Evolutionary conservation across 1,140 invertebrate genomes (phyloP).

Genomic region (Drosophila pruinosa): DNA sequence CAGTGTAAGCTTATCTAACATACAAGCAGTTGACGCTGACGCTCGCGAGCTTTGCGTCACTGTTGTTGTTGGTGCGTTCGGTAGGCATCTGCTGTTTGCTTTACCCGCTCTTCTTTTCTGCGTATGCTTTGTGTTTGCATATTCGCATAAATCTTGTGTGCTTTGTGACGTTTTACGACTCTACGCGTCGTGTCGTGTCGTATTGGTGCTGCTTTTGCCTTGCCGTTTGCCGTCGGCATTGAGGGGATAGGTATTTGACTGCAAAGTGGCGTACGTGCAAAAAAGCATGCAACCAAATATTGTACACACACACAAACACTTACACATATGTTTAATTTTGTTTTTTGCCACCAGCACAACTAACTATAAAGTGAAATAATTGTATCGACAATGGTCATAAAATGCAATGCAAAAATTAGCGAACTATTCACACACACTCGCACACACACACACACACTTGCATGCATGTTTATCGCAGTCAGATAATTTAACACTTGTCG

Average conservation of each 20-base stretch:
- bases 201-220: constrained; percentile 16
- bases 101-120: constrained; percentile 6
- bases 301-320: constrained; percentile 22
- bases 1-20: constrained; percentile 32
- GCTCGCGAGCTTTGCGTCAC: background rate
- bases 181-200: no score
- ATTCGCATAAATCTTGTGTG: constrained; percentile 33
- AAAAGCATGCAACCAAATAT: constrained; percentile 81
- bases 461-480: background rate
- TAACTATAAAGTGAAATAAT: constrained; percentile 15
- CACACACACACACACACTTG: no score
- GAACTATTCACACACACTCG: no score
- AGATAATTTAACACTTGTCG: constrained; percentile 36
- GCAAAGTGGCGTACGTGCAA: constrained; percentile 79
- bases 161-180: constrained; percentile 17
- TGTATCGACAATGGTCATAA: constrained; percentile 25
- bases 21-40: constrained; percentile 17
- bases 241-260: constrained; percentile 37
- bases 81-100: constrained; percentile 13
- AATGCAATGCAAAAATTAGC: background rate
- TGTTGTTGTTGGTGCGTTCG: background rate
- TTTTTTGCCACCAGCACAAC: constrained; percentile 24
- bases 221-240: constrained; percentile 25
- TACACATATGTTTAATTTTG: background rate
- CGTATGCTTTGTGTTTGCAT: constrained; percentile 26